Conservation (phyloP, 2,797 vertebrate species). For the Halcyon chelicuti region DNA sequence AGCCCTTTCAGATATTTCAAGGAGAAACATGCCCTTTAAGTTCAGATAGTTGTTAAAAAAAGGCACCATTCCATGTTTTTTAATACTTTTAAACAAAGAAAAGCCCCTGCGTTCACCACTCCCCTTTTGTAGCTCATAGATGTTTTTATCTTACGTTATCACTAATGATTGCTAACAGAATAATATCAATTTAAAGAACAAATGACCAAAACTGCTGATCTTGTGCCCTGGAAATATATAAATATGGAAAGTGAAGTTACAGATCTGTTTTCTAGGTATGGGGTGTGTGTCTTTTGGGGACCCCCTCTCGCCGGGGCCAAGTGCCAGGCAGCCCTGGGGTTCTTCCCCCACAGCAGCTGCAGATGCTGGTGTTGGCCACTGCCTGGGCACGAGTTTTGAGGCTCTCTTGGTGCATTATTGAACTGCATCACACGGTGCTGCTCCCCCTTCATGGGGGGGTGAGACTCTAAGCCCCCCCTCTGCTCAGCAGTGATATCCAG, state of each 20-base stretch:
- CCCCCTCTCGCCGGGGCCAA: accelerated
- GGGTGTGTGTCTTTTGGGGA: neutral
- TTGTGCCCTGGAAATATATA: neutral
- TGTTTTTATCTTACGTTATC: neutral
- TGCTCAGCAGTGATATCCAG: neutral
- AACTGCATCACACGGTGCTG: accelerated
- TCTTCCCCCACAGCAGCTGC: accelerated
- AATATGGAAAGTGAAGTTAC: neutral
- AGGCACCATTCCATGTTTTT: constrained; percentile 55
- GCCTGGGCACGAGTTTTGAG: neutral
- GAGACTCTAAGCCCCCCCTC: neutral
- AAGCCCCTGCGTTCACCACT: neutral
- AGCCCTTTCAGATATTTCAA: neutral
- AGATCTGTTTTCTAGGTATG: neutral
- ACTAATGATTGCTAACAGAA: neutral
- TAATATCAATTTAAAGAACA: neutral
- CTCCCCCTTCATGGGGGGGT: accelerated
- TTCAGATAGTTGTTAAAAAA: neutral
- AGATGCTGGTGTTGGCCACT: accelerated
- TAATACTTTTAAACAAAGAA: neutral
- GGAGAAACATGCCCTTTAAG: neutral
- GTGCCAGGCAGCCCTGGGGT: neutral
- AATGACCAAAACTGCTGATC: neutral
- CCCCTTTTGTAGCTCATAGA: neutral
- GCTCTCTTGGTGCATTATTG: accelerated